Evolutionary conservation across 2,797 vertebrate genomes (phyloP).

Genomic region (Sandelia bainsii): DNA sequence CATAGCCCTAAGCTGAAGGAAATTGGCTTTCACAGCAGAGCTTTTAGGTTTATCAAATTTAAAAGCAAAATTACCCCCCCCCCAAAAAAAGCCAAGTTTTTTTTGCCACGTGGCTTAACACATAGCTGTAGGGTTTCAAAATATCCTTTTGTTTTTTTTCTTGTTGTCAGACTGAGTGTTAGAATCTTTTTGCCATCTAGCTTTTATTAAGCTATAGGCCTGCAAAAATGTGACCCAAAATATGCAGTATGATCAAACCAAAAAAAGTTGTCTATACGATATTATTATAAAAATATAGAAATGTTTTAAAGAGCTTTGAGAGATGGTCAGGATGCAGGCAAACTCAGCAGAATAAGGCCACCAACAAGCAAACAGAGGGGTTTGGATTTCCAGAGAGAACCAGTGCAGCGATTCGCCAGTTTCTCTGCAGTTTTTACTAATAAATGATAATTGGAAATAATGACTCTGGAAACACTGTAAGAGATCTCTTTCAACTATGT

Average conservation of each 20-base stretch:
- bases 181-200: slow-evolving; percentile 5
- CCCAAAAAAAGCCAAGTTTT: neutral
- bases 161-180: neutral
- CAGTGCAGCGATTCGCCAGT: neutral
- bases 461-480: slow-evolving; percentile 13
- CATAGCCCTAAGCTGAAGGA: slow-evolving; percentile 45
- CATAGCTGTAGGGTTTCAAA: slow-evolving; percentile 4
- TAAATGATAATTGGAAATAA: slow-evolving; percentile 31
- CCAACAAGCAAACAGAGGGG: neutral
- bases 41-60: slow-evolving; percentile 58
- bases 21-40: slow-evolving; percentile 64
- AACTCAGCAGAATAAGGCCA: neutral
- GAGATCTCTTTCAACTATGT: neutral
- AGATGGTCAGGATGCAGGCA: neutral
- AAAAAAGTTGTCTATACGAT: too few relatives aligned
- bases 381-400: neutral
- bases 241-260: neutral
- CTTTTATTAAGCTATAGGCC: neutral
- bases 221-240: neutral
- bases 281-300: too few relatives aligned
- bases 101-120: slow-evolving; percentile 27
- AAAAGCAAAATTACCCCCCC: slow-evolving; percentile 20
- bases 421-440: slow-evolving; percentile 1
- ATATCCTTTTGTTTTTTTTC: slow-evolving; percentile 7
- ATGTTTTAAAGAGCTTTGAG: neutral